phyloP scores from a whole-genome alignment of 2,797 vertebrate species.

The Xiphorhynchus erythropygius region DNA sequence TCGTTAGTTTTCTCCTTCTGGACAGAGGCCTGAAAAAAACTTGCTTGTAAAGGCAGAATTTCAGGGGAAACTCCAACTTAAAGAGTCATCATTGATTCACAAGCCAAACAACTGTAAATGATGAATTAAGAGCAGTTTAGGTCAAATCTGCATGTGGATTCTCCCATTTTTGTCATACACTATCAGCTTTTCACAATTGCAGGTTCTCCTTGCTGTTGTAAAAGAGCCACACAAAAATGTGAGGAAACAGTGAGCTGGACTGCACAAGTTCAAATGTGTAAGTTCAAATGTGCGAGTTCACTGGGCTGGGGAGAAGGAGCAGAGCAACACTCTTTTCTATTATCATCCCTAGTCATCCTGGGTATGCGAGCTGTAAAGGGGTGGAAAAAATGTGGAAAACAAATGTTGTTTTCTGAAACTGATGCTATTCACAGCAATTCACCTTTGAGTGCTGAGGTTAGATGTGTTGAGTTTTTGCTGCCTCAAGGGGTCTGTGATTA shows the following conservation, averaged over 20 bases:
- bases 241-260: not conserved
- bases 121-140: constrained; percentile 13
- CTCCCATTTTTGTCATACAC: not conserved
- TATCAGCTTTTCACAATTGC: not conserved
- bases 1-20: not conserved
- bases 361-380: not conserved
- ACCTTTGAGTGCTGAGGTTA: not conserved
- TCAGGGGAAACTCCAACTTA: constrained; percentile 50
- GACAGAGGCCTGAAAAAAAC: constrained; percentile 18
- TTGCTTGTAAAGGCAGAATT: constrained; percentile 38
- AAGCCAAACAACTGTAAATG: constrained; percentile 19
- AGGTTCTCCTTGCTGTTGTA: not conserved
- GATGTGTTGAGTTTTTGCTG: not conserved
- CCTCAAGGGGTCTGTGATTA: not conserved
- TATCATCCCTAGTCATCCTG: not conserved
- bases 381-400: not conserved
- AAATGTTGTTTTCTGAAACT: constrained; percentile 4
- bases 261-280: not conserved
- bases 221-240: not conserved
- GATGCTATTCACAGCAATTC: not conserved
- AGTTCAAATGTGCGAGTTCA: not conserved
- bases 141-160: not conserved
- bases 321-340: not conserved
- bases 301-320: not conserved
- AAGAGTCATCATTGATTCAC: not conserved